A percentile compares a stretch with the other conserved stretches of the same genome.
phyloP scores from a whole-genome alignment of 2,113 vertebrate species.

The Leptocoma aspasia region DNA sequence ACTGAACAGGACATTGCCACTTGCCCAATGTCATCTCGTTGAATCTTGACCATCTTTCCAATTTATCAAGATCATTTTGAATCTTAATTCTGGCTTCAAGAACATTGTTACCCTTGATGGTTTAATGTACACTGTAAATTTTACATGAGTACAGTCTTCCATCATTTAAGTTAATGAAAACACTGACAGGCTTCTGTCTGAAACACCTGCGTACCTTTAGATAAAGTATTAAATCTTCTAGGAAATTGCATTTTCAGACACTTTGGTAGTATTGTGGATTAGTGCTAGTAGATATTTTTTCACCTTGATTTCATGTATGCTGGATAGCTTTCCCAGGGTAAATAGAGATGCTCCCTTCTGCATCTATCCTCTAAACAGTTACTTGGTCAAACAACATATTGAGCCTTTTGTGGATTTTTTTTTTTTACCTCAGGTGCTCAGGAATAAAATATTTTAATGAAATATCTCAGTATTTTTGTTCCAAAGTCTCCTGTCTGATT shows the following conservation, averaged over 20 bases:
- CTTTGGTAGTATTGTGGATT: neutral
- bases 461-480: neutral
- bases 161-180: slow-evolving; percentile 26
- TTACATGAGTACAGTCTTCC: neutral
- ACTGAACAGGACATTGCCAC: neutral
- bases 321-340: neutral
- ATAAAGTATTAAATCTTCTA: neutral
- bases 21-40: neutral
- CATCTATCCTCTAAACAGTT: neutral
- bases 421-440: neutral
- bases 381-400: neutral
- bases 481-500: neutral
- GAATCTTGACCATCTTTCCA: neutral
- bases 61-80: neutral
- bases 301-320: neutral
- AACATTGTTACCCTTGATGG: neutral
- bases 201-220: neutral
- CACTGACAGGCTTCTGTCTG: neutral
- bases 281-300: neutral
- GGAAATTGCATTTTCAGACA: neutral
- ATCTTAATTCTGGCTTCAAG: neutral
- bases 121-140: neutral
- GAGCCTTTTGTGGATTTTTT: neutral
- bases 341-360: neutral
- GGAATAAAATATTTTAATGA: neutral